Evolutionary conservation across 2,113 vertebrate genomes (phyloP).

Genomic region (Trachemys scripta): DNA sequence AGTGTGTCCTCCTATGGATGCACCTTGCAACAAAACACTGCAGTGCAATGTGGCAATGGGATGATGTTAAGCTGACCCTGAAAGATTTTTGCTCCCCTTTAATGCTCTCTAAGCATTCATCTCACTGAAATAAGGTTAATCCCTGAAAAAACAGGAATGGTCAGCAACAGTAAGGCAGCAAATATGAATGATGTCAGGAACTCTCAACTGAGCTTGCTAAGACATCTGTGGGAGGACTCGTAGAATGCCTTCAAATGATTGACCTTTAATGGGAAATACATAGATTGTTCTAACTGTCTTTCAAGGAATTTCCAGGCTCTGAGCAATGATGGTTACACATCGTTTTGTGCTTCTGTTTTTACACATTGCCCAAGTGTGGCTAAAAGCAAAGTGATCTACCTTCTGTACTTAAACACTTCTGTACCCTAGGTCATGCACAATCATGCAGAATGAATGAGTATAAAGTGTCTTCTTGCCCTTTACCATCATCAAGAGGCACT

Average conservation of each 20-base stretch:
- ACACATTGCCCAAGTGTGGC: neutral
- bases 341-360: slow-evolving; percentile 27
- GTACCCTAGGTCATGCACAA: neutral
- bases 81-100: slow-evolving; percentile 32
- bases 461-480: slow-evolving; percentile 14
- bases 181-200: slow-evolving; percentile 47
- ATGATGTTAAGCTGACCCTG: neutral
- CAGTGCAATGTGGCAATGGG: neutral
- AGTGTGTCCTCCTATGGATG: neutral
- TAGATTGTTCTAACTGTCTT: slow-evolving; percentile 18
- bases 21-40: slow-evolving; percentile 25
- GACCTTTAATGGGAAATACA: slow-evolving; percentile 36
- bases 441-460: slow-evolving; percentile 25
- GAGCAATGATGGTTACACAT: neutral
- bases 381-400: slow-evolving; percentile 8
- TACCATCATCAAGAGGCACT: slow-evolving; percentile 32
- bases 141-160: slow-evolving; percentile 18
- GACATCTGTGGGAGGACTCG: slow-evolving; percentile 31
- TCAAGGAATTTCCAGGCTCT: neutral
- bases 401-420: neutral
- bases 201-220: neutral
- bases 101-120: slow-evolving; percentile 25
- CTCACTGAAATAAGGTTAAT: slow-evolving; percentile 54
- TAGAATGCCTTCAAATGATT: slow-evolving; percentile 24
- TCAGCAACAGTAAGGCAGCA: slow-evolving; percentile 57